A percentile compares a stretch with the other conserved stretches of the same genome.
Evolutionary conservation across 2,888 invertebrate genomes (phyloP).

Genomic region (Neoscelio sp.): DNA sequence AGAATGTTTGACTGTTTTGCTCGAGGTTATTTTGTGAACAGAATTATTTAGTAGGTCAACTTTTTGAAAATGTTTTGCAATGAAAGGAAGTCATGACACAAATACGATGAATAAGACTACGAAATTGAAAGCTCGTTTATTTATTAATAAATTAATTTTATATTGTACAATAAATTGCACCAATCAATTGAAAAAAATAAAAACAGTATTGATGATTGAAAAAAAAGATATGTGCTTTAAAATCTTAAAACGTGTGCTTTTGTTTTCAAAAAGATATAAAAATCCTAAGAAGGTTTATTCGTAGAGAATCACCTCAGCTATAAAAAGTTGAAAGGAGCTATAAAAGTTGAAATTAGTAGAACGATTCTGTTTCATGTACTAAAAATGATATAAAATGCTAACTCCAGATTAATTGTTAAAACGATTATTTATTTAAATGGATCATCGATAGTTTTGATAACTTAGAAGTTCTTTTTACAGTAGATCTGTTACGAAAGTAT

Average conservation of each 20-base stretch:
- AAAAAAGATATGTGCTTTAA: slow-evolving; percentile 24
- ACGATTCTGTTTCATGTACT: slow-evolving; percentile 38
- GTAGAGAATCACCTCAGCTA: slow-evolving; percentile 39
- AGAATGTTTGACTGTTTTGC: background rate
- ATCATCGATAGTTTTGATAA: slow-evolving; percentile 11
- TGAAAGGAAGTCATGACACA: slow-evolving; percentile 27
- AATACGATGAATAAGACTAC: slow-evolving; percentile 27
- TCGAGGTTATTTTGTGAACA: slow-evolving; percentile 38
- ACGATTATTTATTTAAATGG: slow-evolving; percentile 41
- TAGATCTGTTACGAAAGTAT: no score
- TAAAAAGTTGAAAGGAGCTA: slow-evolving; percentile 47
- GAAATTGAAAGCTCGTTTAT: slow-evolving; percentile 24
- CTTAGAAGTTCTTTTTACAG: no score
- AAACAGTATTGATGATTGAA: slow-evolving; percentile 23
- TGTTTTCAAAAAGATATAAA: slow-evolving; percentile 51
- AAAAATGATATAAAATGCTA: slow-evolving; percentile 45
- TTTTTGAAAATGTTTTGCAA: slow-evolving; percentile 19
- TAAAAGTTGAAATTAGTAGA: slow-evolving; percentile 56
- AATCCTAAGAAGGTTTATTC: slow-evolving; percentile 43
- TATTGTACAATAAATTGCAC: slow-evolving; percentile 25
- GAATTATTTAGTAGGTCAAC: slow-evolving; percentile 44
- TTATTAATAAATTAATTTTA: slow-evolving; percentile 18
- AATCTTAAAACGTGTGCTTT: slow-evolving; percentile 33
- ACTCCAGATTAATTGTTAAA: slow-evolving; percentile 48
- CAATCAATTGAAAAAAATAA: slow-evolving; percentile 14